Base-by-base conservation (phyloP, 2,888 invertebrate species). In the Lithophane semibrunnea region DNA sequence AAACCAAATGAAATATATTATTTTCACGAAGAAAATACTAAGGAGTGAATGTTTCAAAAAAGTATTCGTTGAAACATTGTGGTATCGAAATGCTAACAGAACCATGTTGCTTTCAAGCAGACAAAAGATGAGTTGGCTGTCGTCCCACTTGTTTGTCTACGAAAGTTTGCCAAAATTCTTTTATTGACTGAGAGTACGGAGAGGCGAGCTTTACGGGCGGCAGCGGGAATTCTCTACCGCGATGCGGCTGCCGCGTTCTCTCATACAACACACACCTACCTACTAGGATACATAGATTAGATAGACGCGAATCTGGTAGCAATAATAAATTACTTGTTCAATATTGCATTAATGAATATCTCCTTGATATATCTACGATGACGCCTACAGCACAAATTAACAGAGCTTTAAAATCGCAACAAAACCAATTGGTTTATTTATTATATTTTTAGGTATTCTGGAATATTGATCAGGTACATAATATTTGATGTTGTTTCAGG, bases 111-210 rank as follows among this genome's bases (percentile, higher is more conserved):
- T 95, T 94, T 95, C 92, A 91, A 92, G 94, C 93, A 95, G 94
- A 96, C 96, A 96, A 96, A 95, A 95, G 96, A 96, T 96, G 95
- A 96, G 94, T 96, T 96, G 96, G 96, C 96, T 92, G 92, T 92
- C 94, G 94, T 95, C 96, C 96, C 95, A 95, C 93, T 95, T 95
- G 96, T 95, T 95, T 95, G 96, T 96, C 95, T 95, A 93, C 94
- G 93, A 95, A 95, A 96, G 94, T 96, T 96, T 96, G 96, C 96
- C 96, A 96, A 96, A 96, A 96, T 95, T 95, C 93, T 95, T 96
- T 96, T 96, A 96, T 96, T 95, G 95, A 95, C 94, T 95, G 94
- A 95, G 93, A 90, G 93, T 93, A 93, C 93, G 92, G 91, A 92
- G 92, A 91, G 91, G 91, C 92, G 90, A 93, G 93, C 92, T 94